Base-by-base conservation (phyloP, 2,888 invertebrate species). In the Nymphalis polychloros region DNA sequence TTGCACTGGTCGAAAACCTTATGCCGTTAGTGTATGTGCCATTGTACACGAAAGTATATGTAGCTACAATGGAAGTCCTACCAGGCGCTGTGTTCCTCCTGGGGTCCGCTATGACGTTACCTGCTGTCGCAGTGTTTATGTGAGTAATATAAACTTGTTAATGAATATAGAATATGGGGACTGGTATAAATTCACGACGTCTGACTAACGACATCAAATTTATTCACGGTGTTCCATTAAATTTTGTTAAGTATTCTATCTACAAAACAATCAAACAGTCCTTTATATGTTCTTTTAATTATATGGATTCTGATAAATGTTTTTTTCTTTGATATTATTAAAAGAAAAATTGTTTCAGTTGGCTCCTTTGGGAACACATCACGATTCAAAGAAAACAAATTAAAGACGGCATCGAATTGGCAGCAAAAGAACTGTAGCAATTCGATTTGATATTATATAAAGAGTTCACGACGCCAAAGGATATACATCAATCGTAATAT, bases 21-120 rank as follows among this genome's bases (percentile, higher is more conserved):
- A 95, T 95, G 94, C 95, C 95, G 0, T 82, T 95, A 59, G 86
- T 95, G 17, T 95, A 95, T 78, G 95, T 95, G 5, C 95, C 95
- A 0, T 90, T 95, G 87, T 95, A 95, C 83, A 95, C 94, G 64
- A 93, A 93, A 31, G 93, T 95, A 20, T 95, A 95, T 74, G 91
- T 93, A 0, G 93, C 94, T 1, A 95, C 95, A 0, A 94, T 95
- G 89, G 91, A 95, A 72, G 90, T 92, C 0, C 86, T 95, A 77
- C 95, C 95, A 0, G 95, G 95, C 17, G 94, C 95, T 0, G 95
- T 95, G 73, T 95, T 94, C 78, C 88, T 95, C 41, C 84, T 95
- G 67, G 95, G 95, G 27, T 94, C 95, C 1, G 88, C 90, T 8
- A 89, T 95, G 77, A 95, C 95, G 0, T 77, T 94, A 3, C 95